Evolutionary conservation across 2,888 invertebrate species (phyloP), one percentile per base, ranked within the genome.

Genomic region (Spisula subtruncata): DNA sequence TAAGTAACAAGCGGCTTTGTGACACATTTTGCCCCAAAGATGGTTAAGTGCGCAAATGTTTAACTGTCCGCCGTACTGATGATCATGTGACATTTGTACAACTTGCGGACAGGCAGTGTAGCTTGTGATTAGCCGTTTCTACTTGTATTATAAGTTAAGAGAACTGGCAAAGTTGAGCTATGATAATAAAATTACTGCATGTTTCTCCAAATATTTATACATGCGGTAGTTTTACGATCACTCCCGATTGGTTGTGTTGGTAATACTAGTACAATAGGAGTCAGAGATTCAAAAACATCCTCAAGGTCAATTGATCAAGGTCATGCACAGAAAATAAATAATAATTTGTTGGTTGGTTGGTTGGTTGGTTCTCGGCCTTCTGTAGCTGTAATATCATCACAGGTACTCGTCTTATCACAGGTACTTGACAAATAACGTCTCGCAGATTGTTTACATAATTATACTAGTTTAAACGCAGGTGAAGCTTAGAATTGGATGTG

Each of bases 261-360:
- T 84, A 75, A 56, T 48, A 85, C 80, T 41, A 41, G 41, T 41
- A 41, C 41, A 41, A 79, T 51, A 85, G 85, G 80, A 85, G 71
- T 80, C 85, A 85, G 85, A 85, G 80, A 85, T 85, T 85, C 80
- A 85, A 80, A 54, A 32, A 32, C 14, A 54, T 54, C 56, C 54
- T 85, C 46, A 80, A 41, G 79, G 56, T 54, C 75, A 35, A 14
- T 5, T 79, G 54, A 60, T 80, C 80, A 60, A 88, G 87, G 90
- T 91, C 91, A 92, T 92, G 92, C 92, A 92, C 60, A 90, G 90
- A 91, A 91, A 87, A 83, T 60, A 89, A 80, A 41, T 81, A 92
- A 90, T 85, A 75, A 75, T n/a, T n/a, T n/a, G n/a, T n/a, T n/a
- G n/a, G n/a, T n/a, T n/a, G n/a, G n/a, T n/a, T n/a, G n/a, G n/a